Evolutionary conservation across 2,797 vertebrate species (phyloP).

Genomic region (Periparus ater): DNA sequence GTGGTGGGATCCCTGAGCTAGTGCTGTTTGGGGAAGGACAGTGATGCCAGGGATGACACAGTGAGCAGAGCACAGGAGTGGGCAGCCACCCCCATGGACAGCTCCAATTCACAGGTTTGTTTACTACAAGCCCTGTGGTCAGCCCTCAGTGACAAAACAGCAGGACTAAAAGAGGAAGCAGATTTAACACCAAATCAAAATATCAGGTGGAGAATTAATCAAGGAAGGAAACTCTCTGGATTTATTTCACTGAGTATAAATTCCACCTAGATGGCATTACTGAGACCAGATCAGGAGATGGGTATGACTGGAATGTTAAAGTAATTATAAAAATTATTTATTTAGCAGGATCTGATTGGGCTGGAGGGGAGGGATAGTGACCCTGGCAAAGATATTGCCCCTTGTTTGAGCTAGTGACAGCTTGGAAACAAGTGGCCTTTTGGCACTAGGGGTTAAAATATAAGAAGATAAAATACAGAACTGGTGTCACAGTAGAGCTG

Average conservation of each 20-base stretch:
- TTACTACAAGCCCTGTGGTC: neutral
- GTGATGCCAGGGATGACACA: neutral
- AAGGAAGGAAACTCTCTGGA: neutral
- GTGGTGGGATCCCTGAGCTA: rapidly evolving
- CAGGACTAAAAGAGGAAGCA: neutral
- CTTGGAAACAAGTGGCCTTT: neutral
- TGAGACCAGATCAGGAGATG: neutral
- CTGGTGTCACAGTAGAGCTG: too few species aligned
- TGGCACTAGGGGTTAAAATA: neutral
- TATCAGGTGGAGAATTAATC: neutral
- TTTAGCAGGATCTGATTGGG: neutral
- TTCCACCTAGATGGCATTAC: neutral
- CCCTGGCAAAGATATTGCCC: neutral
- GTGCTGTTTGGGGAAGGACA: neutral
- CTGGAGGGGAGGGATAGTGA: neutral
- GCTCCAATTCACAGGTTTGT: neutral
- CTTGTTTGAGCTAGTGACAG: neutral
- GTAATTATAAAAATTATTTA: neutral
- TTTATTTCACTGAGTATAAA: neutral
- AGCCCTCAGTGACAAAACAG: rapidly evolving
- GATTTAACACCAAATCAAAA: neutral
- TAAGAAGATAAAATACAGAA: neutral
- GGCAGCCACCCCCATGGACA: rapidly evolving
- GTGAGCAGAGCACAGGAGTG: neutral
- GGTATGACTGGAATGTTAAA: neutral